phyloP scores from a whole-genome alignment of 2,797 vertebrate genomes.

The Thripadectes ignobilis region DNA sequence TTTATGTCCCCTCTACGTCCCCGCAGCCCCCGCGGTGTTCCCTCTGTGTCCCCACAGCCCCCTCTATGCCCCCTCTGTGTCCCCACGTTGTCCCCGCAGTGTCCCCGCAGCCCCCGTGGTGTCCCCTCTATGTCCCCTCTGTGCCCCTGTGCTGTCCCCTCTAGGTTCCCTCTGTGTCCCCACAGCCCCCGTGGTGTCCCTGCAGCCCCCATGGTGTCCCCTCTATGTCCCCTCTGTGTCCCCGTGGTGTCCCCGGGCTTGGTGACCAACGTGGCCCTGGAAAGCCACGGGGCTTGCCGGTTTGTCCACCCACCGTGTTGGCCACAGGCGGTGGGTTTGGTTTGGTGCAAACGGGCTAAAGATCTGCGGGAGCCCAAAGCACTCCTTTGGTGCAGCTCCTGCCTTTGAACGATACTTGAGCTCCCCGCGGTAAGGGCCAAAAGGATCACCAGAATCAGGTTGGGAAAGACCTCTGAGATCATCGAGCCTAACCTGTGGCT shows the following conservation, averaged over 20 bases:
- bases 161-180: too few relatives aligned
- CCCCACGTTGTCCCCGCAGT: too few relatives aligned
- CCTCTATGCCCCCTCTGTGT: too few relatives aligned
- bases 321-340: neutral
- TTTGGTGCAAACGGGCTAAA: neutral
- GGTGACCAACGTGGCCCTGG: neutral
- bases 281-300: neutral
- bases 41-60: too few relatives aligned
- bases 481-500: neutral
- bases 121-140: too few relatives aligned
- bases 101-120: too few relatives aligned
- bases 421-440: neutral
- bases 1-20: too few relatives aligned
- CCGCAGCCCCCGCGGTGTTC: too few relatives aligned
- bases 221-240: too few relatives aligned
- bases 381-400: neutral
- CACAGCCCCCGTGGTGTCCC: too few relatives aligned
- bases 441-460: neutral
- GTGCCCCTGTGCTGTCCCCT: neutral
- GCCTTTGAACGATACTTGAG: neutral
- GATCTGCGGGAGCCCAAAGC: neutral
- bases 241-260: neutral
- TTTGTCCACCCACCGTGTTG: neutral
- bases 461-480: neutral
- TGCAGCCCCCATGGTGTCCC: too few relatives aligned